Base-by-base conservation (phyloP, 2,888 invertebrate species). In the Melipona bicolor region DNA sequence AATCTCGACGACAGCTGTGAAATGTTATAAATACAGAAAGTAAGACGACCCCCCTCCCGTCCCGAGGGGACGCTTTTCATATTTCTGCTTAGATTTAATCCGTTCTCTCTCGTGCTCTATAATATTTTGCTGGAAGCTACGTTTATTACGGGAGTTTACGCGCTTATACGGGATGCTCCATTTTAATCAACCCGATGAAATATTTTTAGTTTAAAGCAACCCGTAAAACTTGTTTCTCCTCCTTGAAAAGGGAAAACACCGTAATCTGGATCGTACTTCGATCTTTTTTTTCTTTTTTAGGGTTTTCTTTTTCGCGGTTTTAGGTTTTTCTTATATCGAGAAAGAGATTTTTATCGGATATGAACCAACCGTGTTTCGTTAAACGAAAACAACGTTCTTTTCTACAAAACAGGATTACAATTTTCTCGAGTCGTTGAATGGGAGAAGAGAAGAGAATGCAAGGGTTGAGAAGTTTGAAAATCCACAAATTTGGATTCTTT, bases 11-110 rank as follows among this genome's bases (percentile, higher is more conserved):
- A 65, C 75, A 83, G 67, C 74, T 83, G 79, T 9, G 62, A 71
- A 73, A 54, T 72, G 56, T 77, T 68, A 72, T 65, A 72, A 80
- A 80, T 83, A 64, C 59, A 49, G 75, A 54, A 49, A 56, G 32
- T 52, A 73, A 69, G 50, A 68, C 54, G 49, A 36, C 11, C 43
- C 43, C 1, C 1, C 43, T 21, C 72, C 50, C 62, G 17, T 62
- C 50, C 54, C 32, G 11, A 50, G 54, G 15, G 52, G 21, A 65
- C 9, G 43, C 50, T 67, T 79, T 75, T 79, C 79, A 75, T 75
- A 61, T 69, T 73, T 68, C 62, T 32, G 59, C 49, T 52, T 52
- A 43, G 27, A 72, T 64, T 78, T 62, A 81, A 81, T 73, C 54
- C 50, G n/a, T 43, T 76, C 24, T 13, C 43, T 67, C 43, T 11